Evolutionary conservation across 2,797 vertebrate genomes (phyloP).

Genomic region (Oreortyx pictus): DNA sequence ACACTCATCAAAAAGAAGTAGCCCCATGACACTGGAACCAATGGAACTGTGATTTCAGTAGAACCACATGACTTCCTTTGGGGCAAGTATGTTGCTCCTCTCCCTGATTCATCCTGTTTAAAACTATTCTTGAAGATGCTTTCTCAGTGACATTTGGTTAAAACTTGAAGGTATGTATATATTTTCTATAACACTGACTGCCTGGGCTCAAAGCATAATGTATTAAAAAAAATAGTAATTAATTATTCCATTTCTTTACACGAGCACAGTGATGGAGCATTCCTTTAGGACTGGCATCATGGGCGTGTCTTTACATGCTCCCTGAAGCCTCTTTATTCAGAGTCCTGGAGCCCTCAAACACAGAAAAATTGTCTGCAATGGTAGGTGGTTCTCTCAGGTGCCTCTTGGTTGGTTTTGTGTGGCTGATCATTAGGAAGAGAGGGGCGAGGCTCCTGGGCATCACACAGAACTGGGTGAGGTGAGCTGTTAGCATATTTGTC

Average conservation of each 20-base stretch:
- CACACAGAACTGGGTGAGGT: neutral
- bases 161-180: neutral
- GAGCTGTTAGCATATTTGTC: neutral
- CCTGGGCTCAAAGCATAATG: neutral
- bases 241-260: neutral
- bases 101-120: neutral
- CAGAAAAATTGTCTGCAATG: neutral
- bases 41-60: neutral
- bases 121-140: neutral
- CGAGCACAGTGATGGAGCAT: neutral
- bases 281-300: neutral
- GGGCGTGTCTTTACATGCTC: neutral
- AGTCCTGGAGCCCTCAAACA: neutral
- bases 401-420: neutral
- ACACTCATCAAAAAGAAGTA: neutral
- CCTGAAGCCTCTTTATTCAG: neutral
- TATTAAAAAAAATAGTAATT: neutral
- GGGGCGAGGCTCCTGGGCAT: neutral
- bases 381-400: neutral
- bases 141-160: neutral
- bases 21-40: neutral
- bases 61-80: fast-evolving
- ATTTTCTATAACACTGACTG: neutral
- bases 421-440: neutral
- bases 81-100: neutral